Base-by-base conservation (phyloP, 2,888 invertebrate genomes). In the Calameuta filiformis region DNA sequence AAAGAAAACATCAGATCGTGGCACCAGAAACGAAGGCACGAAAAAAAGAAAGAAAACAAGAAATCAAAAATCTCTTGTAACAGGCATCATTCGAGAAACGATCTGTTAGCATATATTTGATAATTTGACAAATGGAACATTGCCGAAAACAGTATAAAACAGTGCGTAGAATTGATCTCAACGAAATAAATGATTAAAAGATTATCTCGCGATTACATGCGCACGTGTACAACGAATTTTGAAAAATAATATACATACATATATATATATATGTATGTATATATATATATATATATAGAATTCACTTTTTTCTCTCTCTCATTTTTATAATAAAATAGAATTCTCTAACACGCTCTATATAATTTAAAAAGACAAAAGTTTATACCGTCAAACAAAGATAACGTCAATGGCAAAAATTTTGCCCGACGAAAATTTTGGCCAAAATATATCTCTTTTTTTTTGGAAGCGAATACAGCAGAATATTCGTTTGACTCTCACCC, bases 321-420 rank as follows among this genome's bases (percentile, higher is more conserved):
- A 23, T 23, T 56, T 87, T 81, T 81, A 85, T 87, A 87, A 87
- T 87, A 89, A 88, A 89, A 88, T 87, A 88, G 84, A 89, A 86
- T 85, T 85, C 82, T 87, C 83, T 85, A 85, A 85, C 84, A 84
- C 81, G 79, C 79, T 83, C 76, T 82, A 82, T 81, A 83, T 79
- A 79, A 85, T 76, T 69, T 34, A 69, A 76, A 33, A 68, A 31
- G 33, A 56, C 23, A 56, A 56, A 56, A 56, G 56, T 23, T 23
- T 56, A 56, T 23, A 56, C 9, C 9, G 56, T 2, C 56, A 56
- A 56, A 56, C 23, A 23, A 56, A 9, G 56, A 9, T 56, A 56
- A 56, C 56, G 56, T 56, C 56, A 56, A 56, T 56, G 56, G 56
- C 56, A 56, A 56, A 56, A 56, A 23, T 56, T 56, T 15, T 9